Conservation (phyloP, 1,140 invertebrate species). For the Periplaneta americana region DNA sequence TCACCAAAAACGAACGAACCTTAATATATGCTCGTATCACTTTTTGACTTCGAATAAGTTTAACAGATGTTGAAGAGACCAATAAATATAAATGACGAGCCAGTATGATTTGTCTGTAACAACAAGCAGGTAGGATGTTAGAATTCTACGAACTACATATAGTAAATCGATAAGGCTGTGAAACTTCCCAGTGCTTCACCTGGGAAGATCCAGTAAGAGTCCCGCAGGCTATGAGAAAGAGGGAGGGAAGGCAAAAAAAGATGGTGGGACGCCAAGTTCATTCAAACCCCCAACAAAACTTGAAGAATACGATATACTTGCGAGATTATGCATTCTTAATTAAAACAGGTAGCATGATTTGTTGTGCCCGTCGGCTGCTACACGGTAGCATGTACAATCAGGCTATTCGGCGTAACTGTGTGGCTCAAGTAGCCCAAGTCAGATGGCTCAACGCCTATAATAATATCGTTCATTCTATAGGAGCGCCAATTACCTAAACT, state of each 20-base stretch:
- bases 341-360: neutral
- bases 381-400: neutral
- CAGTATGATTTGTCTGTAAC: too few species aligned
- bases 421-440: neutral
- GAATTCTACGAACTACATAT: neutral
- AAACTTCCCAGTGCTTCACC: neutral
- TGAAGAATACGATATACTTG: neutral
- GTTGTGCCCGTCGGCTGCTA: neutral
- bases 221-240: neutral
- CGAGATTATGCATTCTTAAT: neutral
- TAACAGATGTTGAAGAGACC: too few species aligned
- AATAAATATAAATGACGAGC: too few species aligned
- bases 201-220: too few species aligned
- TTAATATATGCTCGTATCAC: too few species aligned
- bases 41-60: too few species aligned
- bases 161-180: neutral
- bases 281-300: neutral
- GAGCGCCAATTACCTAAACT: neutral
- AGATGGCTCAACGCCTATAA: neutral
- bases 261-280: neutral
- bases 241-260: too few species aligned
- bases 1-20: too few species aligned
- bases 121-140: too few species aligned
- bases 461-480: neutral
- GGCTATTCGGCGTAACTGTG: neutral